Conservation (phyloP, 2,888 invertebrate species). For the Diplolepis rosae region DNA sequence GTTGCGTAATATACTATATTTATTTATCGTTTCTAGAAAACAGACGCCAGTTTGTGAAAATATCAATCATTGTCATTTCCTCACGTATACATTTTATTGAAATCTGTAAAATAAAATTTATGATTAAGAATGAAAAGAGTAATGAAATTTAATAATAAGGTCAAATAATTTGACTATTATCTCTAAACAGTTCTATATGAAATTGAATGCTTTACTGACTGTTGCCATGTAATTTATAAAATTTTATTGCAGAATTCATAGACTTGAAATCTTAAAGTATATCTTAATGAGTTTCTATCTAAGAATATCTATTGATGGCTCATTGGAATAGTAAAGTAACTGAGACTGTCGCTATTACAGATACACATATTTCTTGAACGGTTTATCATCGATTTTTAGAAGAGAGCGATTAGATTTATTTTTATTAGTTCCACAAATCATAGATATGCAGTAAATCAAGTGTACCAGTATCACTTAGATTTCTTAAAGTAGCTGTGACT, state of each 20-base stretch:
- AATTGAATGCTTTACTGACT: background rate
- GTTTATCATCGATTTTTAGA: conserved; percentile 17
- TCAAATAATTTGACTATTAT: too few relatives aligned
- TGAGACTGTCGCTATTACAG: conserved; percentile 16
- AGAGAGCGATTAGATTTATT: conserved; percentile 3
- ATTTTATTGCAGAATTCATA: conserved; percentile 15
- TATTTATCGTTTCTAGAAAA: too few relatives aligned
- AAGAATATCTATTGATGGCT: conserved; percentile 1
- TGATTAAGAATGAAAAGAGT: too few relatives aligned
- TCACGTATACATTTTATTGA: too few relatives aligned
- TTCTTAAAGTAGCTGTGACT: conserved; percentile 2
- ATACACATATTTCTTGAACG: conserved; percentile 5
- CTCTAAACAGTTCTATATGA: background rate
- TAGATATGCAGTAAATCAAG: conserved; percentile 25
- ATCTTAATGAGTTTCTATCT: conserved; percentile 26
- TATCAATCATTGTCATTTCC: too few relatives aligned
- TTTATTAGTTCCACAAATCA: background rate
- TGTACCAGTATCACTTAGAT: background rate
- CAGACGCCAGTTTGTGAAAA: too few relatives aligned
- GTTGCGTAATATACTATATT: too few relatives aligned
- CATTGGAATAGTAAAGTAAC: conserved; percentile 26
- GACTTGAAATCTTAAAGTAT: conserved; percentile 11
- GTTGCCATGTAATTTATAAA: background rate
- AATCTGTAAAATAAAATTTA: too few relatives aligned
- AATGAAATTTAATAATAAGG: too few relatives aligned